Base-by-base conservation (phyloP, 2,797 vertebrate genomes). In the Oreochromis mossambicus region DNA sequence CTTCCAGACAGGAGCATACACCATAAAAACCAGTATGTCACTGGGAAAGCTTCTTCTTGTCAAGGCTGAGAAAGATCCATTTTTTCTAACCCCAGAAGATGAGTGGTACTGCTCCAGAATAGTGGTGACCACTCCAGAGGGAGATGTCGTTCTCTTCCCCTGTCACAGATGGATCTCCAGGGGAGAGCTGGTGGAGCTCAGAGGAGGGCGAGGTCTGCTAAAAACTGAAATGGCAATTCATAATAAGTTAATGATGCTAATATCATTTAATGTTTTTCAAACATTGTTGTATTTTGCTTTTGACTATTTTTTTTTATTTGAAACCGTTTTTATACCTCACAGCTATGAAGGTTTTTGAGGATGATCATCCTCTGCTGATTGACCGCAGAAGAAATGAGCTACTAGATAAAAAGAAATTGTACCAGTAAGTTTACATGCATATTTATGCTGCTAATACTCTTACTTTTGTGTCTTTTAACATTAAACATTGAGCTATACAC, bases 21-120 rank as follows among this genome's bases (percentile, higher is more conserved):
- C 38, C 3, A 17, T 96, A 36, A 88, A 88, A 83, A 86, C 70
- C 21, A 19, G 2, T 7, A 55, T 8, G 0, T 56, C 91, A 14
- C 84, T 96, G 34, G 95, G 94, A 7, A 91, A 80, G 43, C 86
- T 95, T 78, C 82, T 95, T 32, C 90, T 96, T 48, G 6, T 96
- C 77, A 94, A 89, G 13, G 41, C 95, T 51, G 94, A 95, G 80
- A 95, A 95, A 80, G 88, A 94, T 19, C 63, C 92, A 2, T 36
- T 46, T 19, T 51, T 70, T 1, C 0, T 63, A 43, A 43, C 92
- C 34, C 24, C 56, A 5, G 94, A 95, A 21, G 78, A 95, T 8
- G 90, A 94, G 82, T 96, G 95, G 94, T 95, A 90, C 91, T 94
- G 94, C 80, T 90, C 92, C 63, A 92, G 90, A 86, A 80, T 95